Percentiles rank a stretch among this genome's conserved stretches.
Conservation (phyloP, 1,140 invertebrate species). For the Sitobion miscanthi region DNA sequence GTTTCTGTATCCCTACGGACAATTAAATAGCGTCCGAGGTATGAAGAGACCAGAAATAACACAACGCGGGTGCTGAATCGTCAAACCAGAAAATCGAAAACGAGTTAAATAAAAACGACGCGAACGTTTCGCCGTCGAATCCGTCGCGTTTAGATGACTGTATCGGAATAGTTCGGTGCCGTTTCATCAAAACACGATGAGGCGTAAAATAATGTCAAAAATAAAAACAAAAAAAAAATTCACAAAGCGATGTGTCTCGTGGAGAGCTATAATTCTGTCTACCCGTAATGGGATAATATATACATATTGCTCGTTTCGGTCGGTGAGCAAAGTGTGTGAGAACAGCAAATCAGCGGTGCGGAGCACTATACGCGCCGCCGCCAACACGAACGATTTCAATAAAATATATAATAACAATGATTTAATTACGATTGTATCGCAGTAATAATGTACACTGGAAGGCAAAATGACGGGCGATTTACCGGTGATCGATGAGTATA, state of each 20-base stretch:
- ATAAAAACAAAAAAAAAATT: background rate
- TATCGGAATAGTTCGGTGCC: background rate
- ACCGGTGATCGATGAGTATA: background rate
- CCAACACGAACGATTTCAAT: background rate
- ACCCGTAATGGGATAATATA: background rate
- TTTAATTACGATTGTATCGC: background rate
- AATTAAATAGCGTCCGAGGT: background rate
- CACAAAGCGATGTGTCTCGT: background rate
- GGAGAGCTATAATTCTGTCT: background rate
- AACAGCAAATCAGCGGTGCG: background rate
- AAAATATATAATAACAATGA: background rate
- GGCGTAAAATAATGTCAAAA: background rate
- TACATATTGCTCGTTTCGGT: background rate
- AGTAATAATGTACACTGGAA: background rate
- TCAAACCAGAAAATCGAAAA: background rate
- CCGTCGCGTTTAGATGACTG: background rate
- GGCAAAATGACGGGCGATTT: too few relatives aligned
- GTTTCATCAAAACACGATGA: background rate
- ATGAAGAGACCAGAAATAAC: background rate
- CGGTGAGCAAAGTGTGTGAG: background rate
- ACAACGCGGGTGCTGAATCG: background rate
- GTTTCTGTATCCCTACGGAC: background rate
- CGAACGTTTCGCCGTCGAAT: background rate
- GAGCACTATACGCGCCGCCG: too few relatives aligned
- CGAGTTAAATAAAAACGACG: background rate